Percentiles rank a stretch among this genome's conserved stretches.
These are phyloP conservation scores for Varecia variegata DNA, from an alignment of 2,797 vertebrate species.

Conservation along the genomic window DNA sequence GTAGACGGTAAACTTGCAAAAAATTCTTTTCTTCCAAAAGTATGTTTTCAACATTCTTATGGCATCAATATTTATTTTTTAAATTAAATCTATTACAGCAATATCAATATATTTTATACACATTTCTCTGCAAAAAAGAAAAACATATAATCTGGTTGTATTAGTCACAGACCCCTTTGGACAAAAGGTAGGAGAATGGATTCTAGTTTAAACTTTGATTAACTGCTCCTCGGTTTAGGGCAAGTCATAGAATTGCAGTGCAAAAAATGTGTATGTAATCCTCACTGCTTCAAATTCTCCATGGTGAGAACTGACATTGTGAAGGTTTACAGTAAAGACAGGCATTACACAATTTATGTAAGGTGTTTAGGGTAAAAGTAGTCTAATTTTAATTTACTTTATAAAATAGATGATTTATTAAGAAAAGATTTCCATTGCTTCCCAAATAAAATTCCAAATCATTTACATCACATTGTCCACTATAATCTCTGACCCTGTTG, in stretches of 20 bases:
- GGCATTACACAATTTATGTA: neutral
- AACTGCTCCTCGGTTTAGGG: neutral
- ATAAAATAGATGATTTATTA: neutral
- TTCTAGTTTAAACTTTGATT: neutral
- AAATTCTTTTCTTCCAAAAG: neutral
- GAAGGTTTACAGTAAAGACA: neutral
- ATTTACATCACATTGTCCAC: neutral
- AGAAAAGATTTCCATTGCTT: neutral
- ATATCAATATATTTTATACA: neutral
- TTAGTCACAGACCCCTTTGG: neutral
- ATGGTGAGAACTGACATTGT: neutral
- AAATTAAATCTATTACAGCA: neutral
- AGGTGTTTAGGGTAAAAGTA: neutral
- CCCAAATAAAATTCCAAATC: neutral
- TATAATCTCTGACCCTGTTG: neutral
- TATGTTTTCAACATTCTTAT: neutral
- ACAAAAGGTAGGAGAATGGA: neutral
- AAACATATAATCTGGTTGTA: neutral
- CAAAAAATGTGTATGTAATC: neutral
- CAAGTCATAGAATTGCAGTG: neutral
- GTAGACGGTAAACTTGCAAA: neutral
- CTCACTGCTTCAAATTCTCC: neutral
- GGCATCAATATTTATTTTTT: neutral
- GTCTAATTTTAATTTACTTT: slow-evolving; percentile 21
- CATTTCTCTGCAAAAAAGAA: neutral